Evolutionary conservation across 2,888 invertebrate species (phyloP), one percentile per base, ranked within the genome.

Genomic region (Tuta absoluta): DNA sequence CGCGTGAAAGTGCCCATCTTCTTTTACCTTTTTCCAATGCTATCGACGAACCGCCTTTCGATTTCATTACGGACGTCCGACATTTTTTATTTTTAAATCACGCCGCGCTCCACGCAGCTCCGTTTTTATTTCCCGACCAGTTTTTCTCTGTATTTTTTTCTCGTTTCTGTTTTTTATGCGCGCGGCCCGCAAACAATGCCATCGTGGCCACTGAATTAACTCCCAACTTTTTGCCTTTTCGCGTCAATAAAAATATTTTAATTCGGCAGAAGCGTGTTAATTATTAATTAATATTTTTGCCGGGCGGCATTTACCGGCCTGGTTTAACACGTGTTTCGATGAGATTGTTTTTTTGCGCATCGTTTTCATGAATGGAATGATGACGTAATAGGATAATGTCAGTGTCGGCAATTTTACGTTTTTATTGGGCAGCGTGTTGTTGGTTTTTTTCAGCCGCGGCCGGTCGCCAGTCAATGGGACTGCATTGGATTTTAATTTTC

Each of bases 361-460:
- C 87, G 87, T 86, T 87, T 86, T 86, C 87, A 89, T 91, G 91
- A 91, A 91, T 91, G 91, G 77, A 85, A 84, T 87, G 89, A 89
- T 91, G 91, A 91, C 90, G 91, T 91, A 90, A 90, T 91, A 88
- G 90, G 88, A 90, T 91, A 90, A 91, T 90, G 89, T 89, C 89
- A 87, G 85, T 83, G 85, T 79, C 80, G 85, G 85, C 82, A 84
- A 89, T 91, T 91, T 90, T 84, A 88, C 89, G 87, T 91, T 90
- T 91, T 91, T 91, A 91, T 91, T 90, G 88, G 87, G 78, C 75
- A 75, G 80, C 87, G 81, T 84, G 82, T 84, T 84, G 83, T 75
- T 85, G 84, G 89, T 90, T 82, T 87, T 89, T 88, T 83, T 78
- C 71, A 72, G 75, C 82, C 77, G 77, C 85, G 84, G 79, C 80